These are phyloP conservation scores for Aplocera efformata DNA, from an alignment of 2,888 invertebrate genomes.

Conservation along the genomic window DNA sequence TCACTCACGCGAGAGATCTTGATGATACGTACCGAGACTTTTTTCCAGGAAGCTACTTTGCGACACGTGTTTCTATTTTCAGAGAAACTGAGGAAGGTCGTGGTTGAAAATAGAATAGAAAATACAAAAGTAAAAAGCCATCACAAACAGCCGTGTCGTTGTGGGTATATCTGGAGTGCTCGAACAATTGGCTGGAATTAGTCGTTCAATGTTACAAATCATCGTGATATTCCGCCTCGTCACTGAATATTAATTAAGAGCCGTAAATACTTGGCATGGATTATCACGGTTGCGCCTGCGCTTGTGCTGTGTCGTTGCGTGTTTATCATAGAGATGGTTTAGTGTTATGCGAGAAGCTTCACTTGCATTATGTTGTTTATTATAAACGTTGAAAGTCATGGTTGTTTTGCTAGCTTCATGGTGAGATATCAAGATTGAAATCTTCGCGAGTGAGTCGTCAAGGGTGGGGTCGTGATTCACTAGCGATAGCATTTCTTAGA, in stretches of 20 bases:
- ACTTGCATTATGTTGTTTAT: conserved; percentile 48
- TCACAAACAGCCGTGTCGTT: conserved; percentile 5
- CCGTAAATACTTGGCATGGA: conserved; percentile 40
- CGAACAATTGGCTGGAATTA: conserved; percentile 57
- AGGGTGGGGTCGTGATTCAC: conserved; percentile 68
- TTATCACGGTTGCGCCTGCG: conserved; percentile 35
- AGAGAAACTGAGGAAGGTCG: conserved; percentile 1
- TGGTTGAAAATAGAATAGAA: conserved; percentile 6
- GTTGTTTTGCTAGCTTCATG: conserved; percentile 58
- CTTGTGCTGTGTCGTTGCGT: conserved; percentile 37
- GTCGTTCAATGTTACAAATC: conserved; percentile 41
- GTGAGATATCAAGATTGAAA: conserved; percentile 63
- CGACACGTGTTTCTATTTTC: conserved; percentile 6
- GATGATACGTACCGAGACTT: conserved; percentile 21
- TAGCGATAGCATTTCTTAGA: conserved; percentile 55
- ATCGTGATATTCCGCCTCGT: conserved; percentile 50
- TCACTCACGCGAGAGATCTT: conserved; percentile 39
- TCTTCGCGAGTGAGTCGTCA: conserved; percentile 62
- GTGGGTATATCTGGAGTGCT: conserved; percentile 5
- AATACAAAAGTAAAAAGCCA: neutral
- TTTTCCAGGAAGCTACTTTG: conserved; percentile 12
- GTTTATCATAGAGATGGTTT: conserved; percentile 61
- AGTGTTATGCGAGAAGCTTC: conserved; percentile 48
- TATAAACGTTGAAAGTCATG: conserved; percentile 57
- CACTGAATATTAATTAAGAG: conserved; percentile 74